Evolutionary conservation across 2,113 vertebrate genomes (phyloP).

Genomic region (Ceuthmochares aereus): DNA sequence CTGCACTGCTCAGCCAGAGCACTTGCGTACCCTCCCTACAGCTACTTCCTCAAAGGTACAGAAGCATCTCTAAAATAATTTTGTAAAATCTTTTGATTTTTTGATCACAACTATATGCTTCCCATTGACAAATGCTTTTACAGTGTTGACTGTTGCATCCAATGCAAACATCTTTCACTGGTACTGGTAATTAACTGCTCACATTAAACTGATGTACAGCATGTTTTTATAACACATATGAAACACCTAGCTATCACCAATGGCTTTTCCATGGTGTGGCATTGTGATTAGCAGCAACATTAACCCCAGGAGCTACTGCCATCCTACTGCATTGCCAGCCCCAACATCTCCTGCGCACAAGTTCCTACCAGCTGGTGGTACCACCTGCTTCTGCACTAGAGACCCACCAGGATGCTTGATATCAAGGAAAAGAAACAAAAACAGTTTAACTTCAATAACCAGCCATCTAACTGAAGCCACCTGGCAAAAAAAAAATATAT

Average conservation of each 20-base stretch:
- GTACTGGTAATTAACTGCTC: background rate
- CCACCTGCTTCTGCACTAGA: background rate
- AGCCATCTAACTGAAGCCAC: background rate
- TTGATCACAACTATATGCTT: no score
- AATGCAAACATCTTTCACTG: no score
- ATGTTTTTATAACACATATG: background rate
- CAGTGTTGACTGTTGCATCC: no score
- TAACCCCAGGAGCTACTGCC: background rate
- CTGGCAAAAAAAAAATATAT: background rate
- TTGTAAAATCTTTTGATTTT: background rate
- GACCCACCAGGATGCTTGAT: background rate
- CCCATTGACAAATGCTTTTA: no score
- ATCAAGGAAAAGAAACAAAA: background rate
- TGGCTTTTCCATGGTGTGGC: background rate
- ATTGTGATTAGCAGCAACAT: background rate
- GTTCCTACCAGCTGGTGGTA: no score
- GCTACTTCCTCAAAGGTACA: background rate
- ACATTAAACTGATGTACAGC: fast-evolving
- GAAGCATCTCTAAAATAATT: background rate
- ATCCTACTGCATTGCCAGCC: background rate
- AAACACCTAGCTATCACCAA: background rate
- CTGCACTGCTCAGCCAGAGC: background rate
- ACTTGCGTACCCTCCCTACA: fast-evolving
- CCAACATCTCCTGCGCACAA: background rate
- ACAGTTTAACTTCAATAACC: background rate